A percentile compares a stretch with the other conserved stretches of the same genome.
These are phyloP conservation scores for Papilio gigon DNA, from an alignment of 2,888 invertebrate species.

Conservation along the genomic window DNA sequence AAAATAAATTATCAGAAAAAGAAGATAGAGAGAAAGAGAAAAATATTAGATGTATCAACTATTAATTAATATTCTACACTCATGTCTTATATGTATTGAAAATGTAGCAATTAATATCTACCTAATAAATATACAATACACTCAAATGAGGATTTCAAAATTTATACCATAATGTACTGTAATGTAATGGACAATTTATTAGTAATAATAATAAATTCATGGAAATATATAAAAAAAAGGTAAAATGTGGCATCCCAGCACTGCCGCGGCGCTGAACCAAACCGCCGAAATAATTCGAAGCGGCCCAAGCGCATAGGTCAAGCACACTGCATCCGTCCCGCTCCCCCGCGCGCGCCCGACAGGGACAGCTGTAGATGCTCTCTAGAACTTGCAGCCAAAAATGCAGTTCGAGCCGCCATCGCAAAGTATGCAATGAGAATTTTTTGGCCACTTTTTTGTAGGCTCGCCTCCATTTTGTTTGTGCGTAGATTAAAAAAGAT, in stretches of 20 bases:
- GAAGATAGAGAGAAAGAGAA: too few species aligned
- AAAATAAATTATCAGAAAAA: too few species aligned
- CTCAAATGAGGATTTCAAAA: too few species aligned
- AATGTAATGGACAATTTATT: not conserved
- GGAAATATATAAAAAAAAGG: not conserved
- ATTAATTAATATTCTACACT: too few species aligned
- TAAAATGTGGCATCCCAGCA: constrained; percentile 45
- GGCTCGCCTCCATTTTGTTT: constrained; percentile 35
- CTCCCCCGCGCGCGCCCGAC: constrained; percentile 49
- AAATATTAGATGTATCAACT: too few species aligned
- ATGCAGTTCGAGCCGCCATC: constrained; percentile 63
- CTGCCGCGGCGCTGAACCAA: constrained; percentile 48
- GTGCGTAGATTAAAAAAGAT: constrained; percentile 40
- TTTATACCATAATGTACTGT: too few species aligned
- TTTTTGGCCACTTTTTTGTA: constrained; percentile 47
- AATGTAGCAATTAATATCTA: too few species aligned
- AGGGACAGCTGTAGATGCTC: constrained; percentile 52
- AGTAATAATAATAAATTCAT: not conserved
- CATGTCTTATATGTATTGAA: too few species aligned
- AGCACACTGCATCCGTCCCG: constrained; percentile 58
- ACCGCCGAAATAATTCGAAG: constrained; percentile 66
- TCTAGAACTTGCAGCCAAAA: constrained; percentile 62
- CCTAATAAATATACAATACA: too few species aligned
- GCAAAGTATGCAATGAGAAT: constrained; percentile 57
- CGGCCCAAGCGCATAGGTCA: constrained; percentile 68